phyloP scores from a whole-genome alignment of 1,140 invertebrate genomes.

The Anoplophora glabripennis region DNA sequence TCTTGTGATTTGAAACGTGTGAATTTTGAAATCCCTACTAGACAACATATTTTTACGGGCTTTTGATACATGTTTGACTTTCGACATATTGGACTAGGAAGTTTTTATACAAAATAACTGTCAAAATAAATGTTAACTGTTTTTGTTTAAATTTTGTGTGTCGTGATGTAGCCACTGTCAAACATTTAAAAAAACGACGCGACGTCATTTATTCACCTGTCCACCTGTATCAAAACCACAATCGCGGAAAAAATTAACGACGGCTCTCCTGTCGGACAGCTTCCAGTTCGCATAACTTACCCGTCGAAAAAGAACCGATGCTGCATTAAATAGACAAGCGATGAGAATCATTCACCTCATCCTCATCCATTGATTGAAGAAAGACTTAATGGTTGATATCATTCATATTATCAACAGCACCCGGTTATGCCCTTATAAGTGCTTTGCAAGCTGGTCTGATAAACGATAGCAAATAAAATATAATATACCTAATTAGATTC shows the following conservation, averaged over 20 bases:
- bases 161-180: no score
- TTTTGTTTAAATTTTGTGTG: no score
- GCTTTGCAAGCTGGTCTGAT: conserved; percentile 14
- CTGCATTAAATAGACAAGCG: neutral
- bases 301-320: neutral
- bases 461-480: conserved; percentile 16
- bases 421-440: conserved; percentile 20
- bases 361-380: conserved; percentile 16
- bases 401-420: conserved; percentile 21
- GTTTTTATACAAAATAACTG: no score
- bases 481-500: conserved; percentile 21
- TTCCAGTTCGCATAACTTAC: neutral
- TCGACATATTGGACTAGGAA: no score
- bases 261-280: neutral
- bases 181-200: no score
- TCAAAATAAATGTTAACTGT: no score
- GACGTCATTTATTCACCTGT: no score
- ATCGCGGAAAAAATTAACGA: neutral
- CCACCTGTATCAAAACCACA: no score
- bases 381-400: conserved; percentile 13
- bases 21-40: no score
- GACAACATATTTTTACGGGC: no score
- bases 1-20: no score
- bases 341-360: conserved; percentile 6
- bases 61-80: no score